Evolutionary conservation across 2,797 vertebrate species (phyloP), one percentile per base, ranked within the genome.

Genomic region (Pitangus sulphuratus): DNA sequence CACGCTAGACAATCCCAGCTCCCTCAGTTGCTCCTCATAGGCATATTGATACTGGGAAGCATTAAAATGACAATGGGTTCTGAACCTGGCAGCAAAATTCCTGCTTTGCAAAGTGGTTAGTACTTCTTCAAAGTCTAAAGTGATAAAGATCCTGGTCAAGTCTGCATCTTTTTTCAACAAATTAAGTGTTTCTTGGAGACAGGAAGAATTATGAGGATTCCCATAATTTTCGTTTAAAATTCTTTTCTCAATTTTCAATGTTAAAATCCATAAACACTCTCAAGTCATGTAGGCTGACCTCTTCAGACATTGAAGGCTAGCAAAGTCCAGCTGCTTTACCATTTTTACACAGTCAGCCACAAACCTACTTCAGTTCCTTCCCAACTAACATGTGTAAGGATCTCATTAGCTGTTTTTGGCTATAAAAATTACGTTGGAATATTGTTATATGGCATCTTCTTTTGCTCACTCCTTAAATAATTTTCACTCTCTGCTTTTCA

Each of bases 331-430:
- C 35, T 70, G 5, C 8, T 45, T 82, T n/a, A 6, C 31, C 10
- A 0, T 2, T 74, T 81, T 51, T 51, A 22, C 14, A 5, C 7
- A 17, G 2, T 39, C 35, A 47, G 22, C 48, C 72, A 39, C 21
- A 8, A 24, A 16, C 4, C 42, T 45, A 6, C 50, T 77, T 75
- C 39, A 58, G 26, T 39, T 44, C 60, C 42, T 82, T 24, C 51
- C 33, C 22, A 64, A 0, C 35, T 62, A 64, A 4, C 0, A 9
- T 2, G 0, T 70, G 8, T 37, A 54, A 71, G 44, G 30, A 60
- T 48, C 37, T 76, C 24, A 40, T 45, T 51, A 31, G 3, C 10
- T 75, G n/a, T n/a, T 93, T 82, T 33, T 40, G 22, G 3, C 60
- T 48, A 2, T 39, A 44, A 42, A 70, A 87, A 33, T 58, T 30